Percentiles rank a stretch among this genome's conserved stretches.
Evolutionary conservation across 2,113 vertebrate genomes (phyloP).

Genomic region (Platichthys stellatus): DNA sequence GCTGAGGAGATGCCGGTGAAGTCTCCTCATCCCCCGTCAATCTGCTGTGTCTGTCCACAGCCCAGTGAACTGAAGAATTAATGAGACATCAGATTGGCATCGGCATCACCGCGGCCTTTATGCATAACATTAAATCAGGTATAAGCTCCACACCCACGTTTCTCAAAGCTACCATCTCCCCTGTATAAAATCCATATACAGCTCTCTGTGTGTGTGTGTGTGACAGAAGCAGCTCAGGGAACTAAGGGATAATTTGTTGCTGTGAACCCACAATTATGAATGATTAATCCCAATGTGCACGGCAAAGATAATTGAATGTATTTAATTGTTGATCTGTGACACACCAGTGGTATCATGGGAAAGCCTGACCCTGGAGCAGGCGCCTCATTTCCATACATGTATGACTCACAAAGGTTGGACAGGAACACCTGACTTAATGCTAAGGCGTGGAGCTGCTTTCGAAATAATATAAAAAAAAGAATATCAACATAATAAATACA

Average conservation of each 20-base stretch:
- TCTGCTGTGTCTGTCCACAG: constrained; percentile 70
- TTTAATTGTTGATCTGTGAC: constrained; percentile 53
- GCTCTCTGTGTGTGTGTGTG: constrained; percentile 18
- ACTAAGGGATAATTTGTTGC: constrained; percentile 35
- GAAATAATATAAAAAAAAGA: constrained; percentile 1
- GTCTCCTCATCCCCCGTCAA: constrained; percentile 71
- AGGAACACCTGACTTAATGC: constrained; percentile 28
- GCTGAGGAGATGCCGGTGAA: constrained; percentile 51
- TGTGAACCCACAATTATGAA: constrained; percentile 47
- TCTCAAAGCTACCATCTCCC: constrained; percentile 32
- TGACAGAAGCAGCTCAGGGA: constrained; percentile 45
- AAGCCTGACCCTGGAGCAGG: neutral
- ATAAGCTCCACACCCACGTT: constrained; percentile 41
- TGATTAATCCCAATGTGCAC: constrained; percentile 64
- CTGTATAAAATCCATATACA: constrained; percentile 41
- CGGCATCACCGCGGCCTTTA: constrained; percentile 47
- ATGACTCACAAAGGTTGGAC: constrained; percentile 12
- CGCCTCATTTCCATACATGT: constrained; percentile 16
- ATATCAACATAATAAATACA: neutral
- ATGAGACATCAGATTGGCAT: constrained; percentile 73
- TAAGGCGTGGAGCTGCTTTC: constrained; percentile 1
- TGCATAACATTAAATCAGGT: constrained; percentile 71
- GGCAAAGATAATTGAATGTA: constrained; percentile 64
- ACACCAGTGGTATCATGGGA: constrained; percentile 5
- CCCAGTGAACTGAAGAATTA: constrained; percentile 78